phyloP scores from a whole-genome alignment of 2,888 invertebrate species.

The Drosophila formosana region DNA sequence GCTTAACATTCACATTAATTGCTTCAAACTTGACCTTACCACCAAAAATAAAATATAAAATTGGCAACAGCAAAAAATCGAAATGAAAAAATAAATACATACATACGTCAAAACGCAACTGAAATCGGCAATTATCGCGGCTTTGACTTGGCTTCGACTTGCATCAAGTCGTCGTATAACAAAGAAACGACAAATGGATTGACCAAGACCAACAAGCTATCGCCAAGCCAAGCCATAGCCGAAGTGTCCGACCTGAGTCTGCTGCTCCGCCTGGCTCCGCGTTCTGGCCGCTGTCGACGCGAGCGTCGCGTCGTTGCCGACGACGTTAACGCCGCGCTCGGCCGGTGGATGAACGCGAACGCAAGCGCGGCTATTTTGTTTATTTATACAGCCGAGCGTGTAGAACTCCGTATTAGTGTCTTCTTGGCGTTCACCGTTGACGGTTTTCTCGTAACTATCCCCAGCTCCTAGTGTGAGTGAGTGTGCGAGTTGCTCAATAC shows the following conservation, averaged over 20 bases:
- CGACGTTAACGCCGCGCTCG: conserved; percentile 42
- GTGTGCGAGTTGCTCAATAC: conserved; percentile 32
- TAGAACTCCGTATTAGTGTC: conserved; percentile 82
- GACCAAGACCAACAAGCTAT: conserved; percentile 51
- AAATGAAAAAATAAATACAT: conserved; percentile 15
- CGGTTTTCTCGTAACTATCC: conserved; percentile 48
- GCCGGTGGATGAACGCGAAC: conserved; percentile 57
- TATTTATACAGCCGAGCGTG: conserved; percentile 80
- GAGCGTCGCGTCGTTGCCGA: conserved; percentile 17
- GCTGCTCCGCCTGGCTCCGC: conserved; percentile 27
- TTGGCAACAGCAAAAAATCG: conserved; percentile 16
- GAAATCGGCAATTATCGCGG: conserved; percentile 66
- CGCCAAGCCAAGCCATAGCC: conserved; percentile 10
- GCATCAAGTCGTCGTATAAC: conserved; percentile 56
- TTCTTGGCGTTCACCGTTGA: conserved; percentile 80
- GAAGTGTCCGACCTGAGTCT: not conserved
- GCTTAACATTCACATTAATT: conserved; percentile 59
- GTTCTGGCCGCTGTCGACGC: conserved; percentile 53
- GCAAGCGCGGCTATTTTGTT: conserved; percentile 66
- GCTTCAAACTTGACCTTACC: conserved; percentile 77
- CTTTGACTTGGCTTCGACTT: conserved; percentile 50
- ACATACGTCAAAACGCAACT: conserved; percentile 34
- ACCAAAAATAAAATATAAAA: conserved; percentile 57
- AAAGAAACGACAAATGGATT: conserved; percentile 57
- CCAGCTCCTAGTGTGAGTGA: conserved; percentile 51